Percentiles rank a stretch among this genome's conserved stretches.
These are phyloP conservation scores for Papilio machaon DNA, from an alignment of 1,140 invertebrate genomes.

Conservation along the genomic window DNA sequence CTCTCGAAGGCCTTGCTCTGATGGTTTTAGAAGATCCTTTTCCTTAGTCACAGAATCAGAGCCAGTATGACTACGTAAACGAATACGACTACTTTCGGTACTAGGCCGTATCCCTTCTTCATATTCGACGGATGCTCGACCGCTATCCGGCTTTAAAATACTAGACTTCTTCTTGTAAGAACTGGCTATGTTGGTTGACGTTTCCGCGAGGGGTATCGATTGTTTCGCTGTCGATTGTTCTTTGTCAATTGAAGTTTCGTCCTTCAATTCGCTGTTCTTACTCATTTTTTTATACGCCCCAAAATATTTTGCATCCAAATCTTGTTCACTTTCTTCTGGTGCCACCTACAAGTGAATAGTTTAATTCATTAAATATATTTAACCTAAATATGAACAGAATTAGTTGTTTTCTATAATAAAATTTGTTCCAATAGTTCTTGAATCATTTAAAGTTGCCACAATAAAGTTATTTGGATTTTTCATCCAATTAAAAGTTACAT, in stretches of 20 bases:
- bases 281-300: constrained; percentile 61
- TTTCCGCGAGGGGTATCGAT: background rate
- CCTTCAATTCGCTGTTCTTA: constrained; percentile 25
- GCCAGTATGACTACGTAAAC: background rate
- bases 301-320: constrained; percentile 75
- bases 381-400: background rate
- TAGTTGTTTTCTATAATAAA: background rate
- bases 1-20: constrained; percentile 8
- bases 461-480: background rate
- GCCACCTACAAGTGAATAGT: constrained; percentile 54
- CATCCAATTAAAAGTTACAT: background rate
- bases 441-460: too few relatives aligned
- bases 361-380: background rate
- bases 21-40: constrained; percentile 25
- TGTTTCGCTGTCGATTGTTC: constrained; percentile 1
- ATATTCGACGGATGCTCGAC: background rate
- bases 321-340: constrained; percentile 67
- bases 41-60: background rate
- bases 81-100: background rate
- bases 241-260: background rate
- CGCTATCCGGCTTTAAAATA: constrained; percentile 5
- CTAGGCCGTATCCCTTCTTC: constrained; percentile 8
- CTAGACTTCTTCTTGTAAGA: constrained; percentile 24
- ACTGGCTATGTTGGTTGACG: background rate
- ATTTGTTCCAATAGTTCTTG: background rate